Evolutionary conservation across 2,113 vertebrate species (phyloP).

Genomic region (Scolopax mira): DNA sequence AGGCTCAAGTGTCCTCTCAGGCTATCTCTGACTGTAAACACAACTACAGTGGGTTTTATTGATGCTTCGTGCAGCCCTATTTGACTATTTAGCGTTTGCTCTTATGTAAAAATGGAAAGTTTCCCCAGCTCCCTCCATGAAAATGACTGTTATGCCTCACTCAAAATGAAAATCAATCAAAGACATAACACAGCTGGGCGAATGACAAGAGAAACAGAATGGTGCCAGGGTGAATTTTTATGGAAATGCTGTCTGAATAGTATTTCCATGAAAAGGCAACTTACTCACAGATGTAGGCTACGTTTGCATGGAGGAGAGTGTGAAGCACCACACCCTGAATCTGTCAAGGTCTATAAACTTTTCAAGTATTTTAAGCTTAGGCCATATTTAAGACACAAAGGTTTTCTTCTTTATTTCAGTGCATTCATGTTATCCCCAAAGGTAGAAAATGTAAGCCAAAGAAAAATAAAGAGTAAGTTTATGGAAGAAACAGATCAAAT

Average conservation of each 20-base stretch:
- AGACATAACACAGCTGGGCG: conserved; percentile 67
- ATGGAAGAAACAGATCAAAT: background rate
- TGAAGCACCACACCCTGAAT: conserved; percentile 25
- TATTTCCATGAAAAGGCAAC: conserved; percentile 65
- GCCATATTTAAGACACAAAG: conserved; percentile 14
- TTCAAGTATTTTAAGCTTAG: conserved; percentile 32
- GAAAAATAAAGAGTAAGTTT: background rate
- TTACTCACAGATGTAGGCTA: conserved; percentile 32
- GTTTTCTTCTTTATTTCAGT: conserved; percentile 26
- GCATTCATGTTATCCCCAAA: background rate
- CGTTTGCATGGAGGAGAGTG: background rate
- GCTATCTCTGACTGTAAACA: background rate
- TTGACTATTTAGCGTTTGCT: background rate
- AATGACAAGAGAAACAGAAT: conserved; percentile 69
- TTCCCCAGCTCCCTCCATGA: background rate
- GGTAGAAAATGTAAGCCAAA: background rate
- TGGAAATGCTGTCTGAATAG: conserved; percentile 59
- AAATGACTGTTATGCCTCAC: conserved; percentile 34
- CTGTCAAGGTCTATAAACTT: conserved; percentile 42
- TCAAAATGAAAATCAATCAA: conserved; percentile 55
- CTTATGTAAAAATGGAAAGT: conserved; percentile 57
- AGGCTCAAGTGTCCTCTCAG: background rate
- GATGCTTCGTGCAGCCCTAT: background rate
- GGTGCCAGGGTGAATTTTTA: conserved; percentile 50
- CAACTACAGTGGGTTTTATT: background rate